These are phyloP conservation scores for Cryptotis parvus DNA, from an alignment of 2,113 vertebrate species.

Conservation along the genomic window DNA sequence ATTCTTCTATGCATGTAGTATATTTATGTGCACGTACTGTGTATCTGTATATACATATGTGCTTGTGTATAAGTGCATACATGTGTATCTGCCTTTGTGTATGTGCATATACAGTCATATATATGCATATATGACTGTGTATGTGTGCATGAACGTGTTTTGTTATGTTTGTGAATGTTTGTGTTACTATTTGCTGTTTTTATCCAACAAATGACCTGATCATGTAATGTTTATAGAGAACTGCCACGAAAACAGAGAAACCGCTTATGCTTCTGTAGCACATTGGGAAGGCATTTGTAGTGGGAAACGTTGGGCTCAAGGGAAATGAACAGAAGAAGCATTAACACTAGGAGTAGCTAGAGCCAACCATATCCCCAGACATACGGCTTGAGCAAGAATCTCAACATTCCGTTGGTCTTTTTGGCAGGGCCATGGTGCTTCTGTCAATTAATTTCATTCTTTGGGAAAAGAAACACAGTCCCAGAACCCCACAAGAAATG, in stretches of 20 bases:
- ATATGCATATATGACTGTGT: background rate
- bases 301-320: background rate
- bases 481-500: background rate
- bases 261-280: background rate
- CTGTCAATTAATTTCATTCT: background rate
- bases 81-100: no score
- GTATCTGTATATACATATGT: no score
- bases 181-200: constrained; percentile 50
- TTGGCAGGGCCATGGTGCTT: background rate
- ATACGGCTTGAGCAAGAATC: background rate
- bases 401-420: background rate
- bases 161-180: background rate
- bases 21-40: no score
- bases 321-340: background rate
- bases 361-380: background rate
- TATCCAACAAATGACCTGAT: constrained; percentile 59
- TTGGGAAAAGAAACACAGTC: constrained; percentile 38
- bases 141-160: background rate
- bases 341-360: constrained; percentile 32
- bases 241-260: background rate
- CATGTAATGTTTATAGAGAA: constrained; percentile 27
- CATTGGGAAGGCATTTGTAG: background rate
- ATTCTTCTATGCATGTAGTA: no score
- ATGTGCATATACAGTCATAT: background rate
- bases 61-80: background rate